Base-by-base conservation (phyloP, 2,888 invertebrate species). In the Caenorhabditis plicata region DNA sequence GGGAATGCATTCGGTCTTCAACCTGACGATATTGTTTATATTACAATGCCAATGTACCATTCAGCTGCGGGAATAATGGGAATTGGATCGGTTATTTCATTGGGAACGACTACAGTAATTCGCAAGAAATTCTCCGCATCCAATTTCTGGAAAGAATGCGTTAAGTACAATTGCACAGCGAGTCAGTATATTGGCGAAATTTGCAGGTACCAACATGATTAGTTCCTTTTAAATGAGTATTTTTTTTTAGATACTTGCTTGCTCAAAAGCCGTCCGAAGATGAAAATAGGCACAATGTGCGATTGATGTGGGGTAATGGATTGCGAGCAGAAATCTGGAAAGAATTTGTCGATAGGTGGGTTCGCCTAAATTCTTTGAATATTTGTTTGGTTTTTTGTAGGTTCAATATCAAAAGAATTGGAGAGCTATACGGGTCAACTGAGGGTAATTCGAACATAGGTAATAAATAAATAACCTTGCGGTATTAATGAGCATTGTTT, bases 351-450 rank as follows among this genome's bases (percentile, higher is more conserved):
- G 86, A 88, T 19, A 86, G n/a, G n/a, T n/a, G n/a, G n/a, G n/a
- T n/a, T n/a, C n/a, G n/a, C n/a, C n/a, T n/a, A n/a, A n/a, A n/a
- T n/a, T n/a, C n/a, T n/a, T n/a, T n/a, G n/a, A n/a, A n/a, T n/a
- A n/a, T n/a, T n/a, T n/a, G n/a, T n/a, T n/a, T n/a, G n/a, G n/a
- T n/a, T n/a, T n/a, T n/a, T n/a, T n/a, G 95, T 43, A 44, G 61
- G 17, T 95, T 94, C 80, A 88, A 88, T 49, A 90, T 96, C 61
- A 84, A 87, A 31, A 85, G 87, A 60, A 90, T 96, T 19, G 88
- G 89, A 1, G 95, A 96, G 82, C 92, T 96, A 83, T 96, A 96
- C 81, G 95, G 95, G 0, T 92, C 93, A 5, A 95, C 94, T 0
- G 95, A 95, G 84, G 94, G 95, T 72, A 96, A 96, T 82, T 93